phyloP scores from a whole-genome alignment of 2,113 vertebrate genomes.

The Sylvia atricapilla region DNA sequence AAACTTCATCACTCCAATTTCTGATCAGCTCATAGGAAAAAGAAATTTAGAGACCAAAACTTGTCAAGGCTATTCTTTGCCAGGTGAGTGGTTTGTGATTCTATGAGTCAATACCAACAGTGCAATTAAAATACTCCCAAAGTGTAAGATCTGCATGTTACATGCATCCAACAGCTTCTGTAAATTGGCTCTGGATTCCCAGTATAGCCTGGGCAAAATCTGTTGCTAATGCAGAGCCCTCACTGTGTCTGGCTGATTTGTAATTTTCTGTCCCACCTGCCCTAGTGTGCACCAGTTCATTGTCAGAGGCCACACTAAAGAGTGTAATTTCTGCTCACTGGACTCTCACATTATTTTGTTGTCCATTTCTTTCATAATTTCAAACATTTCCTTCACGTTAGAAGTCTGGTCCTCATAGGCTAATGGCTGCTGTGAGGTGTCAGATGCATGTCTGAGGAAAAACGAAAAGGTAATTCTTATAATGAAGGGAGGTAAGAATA shows the following conservation, averaged over 20 bases:
- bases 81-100: not conserved
- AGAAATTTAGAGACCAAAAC: not conserved
- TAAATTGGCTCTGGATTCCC: not conserved
- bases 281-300: not conserved
- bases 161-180: not conserved
- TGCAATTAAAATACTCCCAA: not conserved
- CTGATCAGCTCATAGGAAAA: not conserved
- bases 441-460: not conserved
- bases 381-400: not conserved
- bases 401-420: not conserved
- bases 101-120: not conserved
- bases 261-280: not conserved
- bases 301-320: not conserved
- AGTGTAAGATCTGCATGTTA: not conserved
- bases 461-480: not conserved
- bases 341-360: not conserved
- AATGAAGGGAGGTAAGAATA: not conserved
- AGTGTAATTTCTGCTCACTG: not conserved
- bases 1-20: not conserved
- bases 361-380: not conserved
- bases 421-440: rapidly evolving
- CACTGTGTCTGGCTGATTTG: not conserved
- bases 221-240: not conserved
- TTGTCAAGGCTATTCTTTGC: not conserved
- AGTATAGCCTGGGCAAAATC: not conserved